A percentile compares a stretch with the other conserved stretches of the same genome.
Evolutionary conservation across 2,113 vertebrate genomes (phyloP).

Genomic region (Hydropotes inermis): DNA sequence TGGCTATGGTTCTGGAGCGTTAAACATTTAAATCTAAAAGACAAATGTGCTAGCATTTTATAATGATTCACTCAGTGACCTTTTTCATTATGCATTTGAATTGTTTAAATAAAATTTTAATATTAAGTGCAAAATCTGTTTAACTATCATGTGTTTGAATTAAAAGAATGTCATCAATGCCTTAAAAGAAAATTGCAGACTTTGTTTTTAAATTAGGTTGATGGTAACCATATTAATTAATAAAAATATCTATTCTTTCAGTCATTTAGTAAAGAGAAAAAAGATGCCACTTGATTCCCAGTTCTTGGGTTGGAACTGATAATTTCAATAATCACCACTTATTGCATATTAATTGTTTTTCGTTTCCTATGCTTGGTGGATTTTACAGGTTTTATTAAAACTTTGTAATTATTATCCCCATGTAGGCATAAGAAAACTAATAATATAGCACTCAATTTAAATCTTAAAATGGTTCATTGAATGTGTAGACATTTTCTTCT

Average conservation of each 20-base stretch:
- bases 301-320: not conserved
- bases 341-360: not conserved
- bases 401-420: not conserved
- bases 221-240: not conserved
- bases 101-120: conserved; percentile 19
- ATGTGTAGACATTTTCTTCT: not conserved
- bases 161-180: not conserved
- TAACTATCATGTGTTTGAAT: not conserved
- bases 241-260: not conserved
- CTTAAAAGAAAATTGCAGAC: not conserved
- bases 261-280: not conserved
- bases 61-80: not conserved
- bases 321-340: not conserved
- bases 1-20: not conserved
- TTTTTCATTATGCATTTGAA: conserved; percentile 30
- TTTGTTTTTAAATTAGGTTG: not conserved
- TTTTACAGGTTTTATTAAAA: not conserved
- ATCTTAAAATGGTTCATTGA: not conserved
- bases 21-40: conserved; percentile 41
- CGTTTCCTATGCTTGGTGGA: not conserved
- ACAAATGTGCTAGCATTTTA: conserved; percentile 1
- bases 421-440: not conserved
- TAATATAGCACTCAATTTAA: not conserved
- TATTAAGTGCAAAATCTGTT: not conserved
- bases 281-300: not conserved